Evolutionary conservation across 2,797 vertebrate species (phyloP).

Genomic region (Arnoldichthys spilopterus): DNA sequence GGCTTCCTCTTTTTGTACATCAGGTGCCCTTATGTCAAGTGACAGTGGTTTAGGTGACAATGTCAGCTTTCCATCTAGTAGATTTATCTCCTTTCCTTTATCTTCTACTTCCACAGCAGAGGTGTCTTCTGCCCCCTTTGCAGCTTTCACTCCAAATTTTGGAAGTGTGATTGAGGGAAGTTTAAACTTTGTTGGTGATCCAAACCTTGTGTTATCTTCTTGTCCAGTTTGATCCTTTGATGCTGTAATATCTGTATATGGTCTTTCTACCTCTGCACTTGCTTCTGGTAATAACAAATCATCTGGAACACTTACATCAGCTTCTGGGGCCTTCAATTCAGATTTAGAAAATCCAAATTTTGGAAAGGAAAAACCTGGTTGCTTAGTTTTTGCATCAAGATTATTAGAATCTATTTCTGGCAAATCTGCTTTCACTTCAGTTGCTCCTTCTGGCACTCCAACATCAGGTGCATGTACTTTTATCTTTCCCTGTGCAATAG

Average conservation of each 20-base stretch:
- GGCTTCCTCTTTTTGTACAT: background rate
- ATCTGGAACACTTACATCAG: conserved; percentile 27
- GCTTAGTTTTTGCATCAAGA: conserved; percentile 29
- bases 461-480: conserved; percentile 14
- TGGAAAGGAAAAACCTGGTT: conserved; percentile 46
- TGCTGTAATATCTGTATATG: conserved; percentile 6
- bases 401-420: conserved; percentile 45
- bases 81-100: conserved; percentile 37
- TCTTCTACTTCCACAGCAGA: conserved; percentile 1
- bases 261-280: conserved; percentile 6
- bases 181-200: conserved; percentile 43
- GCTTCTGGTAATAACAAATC: conserved; percentile 33
- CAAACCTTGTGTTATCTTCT: conserved; percentile 10
- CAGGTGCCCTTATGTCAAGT: conserved; percentile 8
- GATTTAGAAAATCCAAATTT: conserved; percentile 42
- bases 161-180: conserved; percentile 25
- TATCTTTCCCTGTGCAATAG: conserved; percentile 16
- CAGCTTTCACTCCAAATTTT: conserved; percentile 11
- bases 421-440: background rate
- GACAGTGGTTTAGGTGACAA: background rate
- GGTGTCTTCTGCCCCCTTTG: background rate
- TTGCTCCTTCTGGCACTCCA: background rate
- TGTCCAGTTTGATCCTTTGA: conserved; percentile 39
- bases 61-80: background rate
- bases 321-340: conserved; percentile 17